These are phyloP conservation scores for Pseudomugil tenellus DNA, from an alignment of 2,797 vertebrate genomes.

Conservation along the genomic window DNA sequence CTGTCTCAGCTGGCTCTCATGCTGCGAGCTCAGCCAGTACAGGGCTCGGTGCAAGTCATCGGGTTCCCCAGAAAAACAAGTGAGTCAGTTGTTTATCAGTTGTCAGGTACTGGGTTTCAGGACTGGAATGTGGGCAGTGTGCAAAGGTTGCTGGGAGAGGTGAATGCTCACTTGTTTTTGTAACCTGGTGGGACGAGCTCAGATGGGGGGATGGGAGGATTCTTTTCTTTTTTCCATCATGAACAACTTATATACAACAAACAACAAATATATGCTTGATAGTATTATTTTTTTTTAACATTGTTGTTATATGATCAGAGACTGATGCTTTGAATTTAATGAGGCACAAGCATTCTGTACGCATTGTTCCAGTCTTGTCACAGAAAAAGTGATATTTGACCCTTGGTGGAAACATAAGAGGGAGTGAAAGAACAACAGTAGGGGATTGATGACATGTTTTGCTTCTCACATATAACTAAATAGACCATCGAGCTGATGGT, in stretches of 20 bases:
- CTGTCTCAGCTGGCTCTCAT: conserved; percentile 43
- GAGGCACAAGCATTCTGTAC: conserved; percentile 10
- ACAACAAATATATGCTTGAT: conserved; percentile 30
- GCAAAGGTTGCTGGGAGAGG: conserved; percentile 83
- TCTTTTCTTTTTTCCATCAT: conserved; percentile 27
- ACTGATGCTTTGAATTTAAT: conserved; percentile 21
- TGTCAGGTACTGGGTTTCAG: conserved; percentile 85
- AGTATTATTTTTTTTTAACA: conserved; percentile 8
- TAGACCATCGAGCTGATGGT: conserved; percentile 41
- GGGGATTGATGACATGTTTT: conserved; percentile 57
- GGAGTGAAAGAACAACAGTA: conserved; percentile 36
- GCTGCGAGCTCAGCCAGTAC: conserved; percentile 53
- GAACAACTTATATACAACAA: conserved; percentile 68
- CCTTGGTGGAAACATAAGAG: conserved; percentile 17
- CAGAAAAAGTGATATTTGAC: conserved; percentile 34
- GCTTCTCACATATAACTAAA: conserved; percentile 52
- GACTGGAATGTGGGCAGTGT: conserved; percentile 82
- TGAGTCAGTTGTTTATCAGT: conserved; percentile 87
- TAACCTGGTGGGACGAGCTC: conserved; percentile 72
- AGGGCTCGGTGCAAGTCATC: conserved; percentile 70
- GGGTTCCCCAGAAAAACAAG: conserved; percentile 83
- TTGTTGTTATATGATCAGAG: neutral
- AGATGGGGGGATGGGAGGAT: conserved; percentile 36
- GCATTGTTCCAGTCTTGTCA: conserved; percentile 29
- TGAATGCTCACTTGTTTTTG: conserved; percentile 84